Base-by-base conservation (phyloP, 2,113 vertebrate genomes). In the Clupea harengus region DNA sequence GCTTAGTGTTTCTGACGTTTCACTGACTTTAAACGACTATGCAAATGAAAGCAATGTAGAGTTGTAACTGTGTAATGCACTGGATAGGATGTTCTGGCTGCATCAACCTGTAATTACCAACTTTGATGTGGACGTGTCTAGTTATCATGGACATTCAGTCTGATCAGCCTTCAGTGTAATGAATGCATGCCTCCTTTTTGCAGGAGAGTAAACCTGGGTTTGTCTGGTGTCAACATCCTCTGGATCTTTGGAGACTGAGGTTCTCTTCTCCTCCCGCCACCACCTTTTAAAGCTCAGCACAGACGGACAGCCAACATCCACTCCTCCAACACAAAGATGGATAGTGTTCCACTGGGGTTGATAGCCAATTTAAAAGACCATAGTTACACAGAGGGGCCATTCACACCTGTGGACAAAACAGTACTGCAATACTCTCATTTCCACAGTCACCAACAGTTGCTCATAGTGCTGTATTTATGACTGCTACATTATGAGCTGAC, bases 191-290 rank as follows among this genome's bases (percentile, higher is more conserved):
- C 39, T 1, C 54, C 84, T 64, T 39, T 1, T 17, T 28, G 4
- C 92, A 99, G 98, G 93, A 96, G 97, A 60, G 98, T 98, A 0
- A 99, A 99, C 86, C 95, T 99, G 0, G 98, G 98, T 0, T 93
- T 99, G 0, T 99, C 98, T 0, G 98, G 98, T 82, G 97, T 99
- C 88, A 99, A 99, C 81, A 92, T 99, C 78, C 92, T 99, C 54
- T 99, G 98, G 98, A 98, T 99, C 90, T 99, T 98, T 83, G 97
- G 94, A 81, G 90, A 94, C 54, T 95, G 89, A 95, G 11, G 8
- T 25, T 28, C n/a, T 25, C 4, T 57, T 2, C 60, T 67, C 60
- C n/a, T 7, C 60, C n/a, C 25, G 0, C 22, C 57, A 64, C 7
- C n/a, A 64, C 57, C 39, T 39, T 39, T 39, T 39, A 39, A 39